These are phyloP conservation scores for Globia sparganii DNA, from an alignment of 2,888 invertebrate species.

Conservation along the genomic window DNA sequence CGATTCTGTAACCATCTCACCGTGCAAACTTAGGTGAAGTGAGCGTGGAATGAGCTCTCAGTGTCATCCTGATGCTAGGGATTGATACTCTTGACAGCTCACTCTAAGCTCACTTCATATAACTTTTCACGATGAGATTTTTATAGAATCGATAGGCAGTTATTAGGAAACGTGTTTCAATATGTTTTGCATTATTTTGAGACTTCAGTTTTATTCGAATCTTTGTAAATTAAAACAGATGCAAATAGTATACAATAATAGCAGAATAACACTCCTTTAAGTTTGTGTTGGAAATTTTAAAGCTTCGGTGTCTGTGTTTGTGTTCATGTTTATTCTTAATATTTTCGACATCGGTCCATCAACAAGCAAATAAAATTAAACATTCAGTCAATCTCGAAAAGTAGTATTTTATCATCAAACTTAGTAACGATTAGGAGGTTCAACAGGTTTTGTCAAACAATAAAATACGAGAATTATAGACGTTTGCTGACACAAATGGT, in stretches of 20 bases:
- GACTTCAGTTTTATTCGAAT: background rate
- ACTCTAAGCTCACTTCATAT: too few species aligned
- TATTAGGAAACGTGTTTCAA: background rate
- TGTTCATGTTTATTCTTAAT: conserved; percentile 31
- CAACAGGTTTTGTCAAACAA: conserved; percentile 66
- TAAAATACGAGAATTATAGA: conserved; percentile 71
- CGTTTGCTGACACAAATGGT: conserved; percentile 65
- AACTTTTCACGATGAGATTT: too few species aligned
- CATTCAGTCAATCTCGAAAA: conserved; percentile 47
- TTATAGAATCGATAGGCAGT: too few species aligned
- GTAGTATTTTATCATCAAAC: conserved; percentile 53
- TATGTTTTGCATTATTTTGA: background rate
- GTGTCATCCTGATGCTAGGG: too few species aligned
- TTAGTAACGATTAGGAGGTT: conserved; percentile 53
- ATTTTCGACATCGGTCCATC: conserved; percentile 31
- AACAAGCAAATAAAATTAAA: conserved; percentile 51
- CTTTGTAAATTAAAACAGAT: background rate
- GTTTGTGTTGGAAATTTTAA: conserved; percentile 15
- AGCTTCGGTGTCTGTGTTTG: conserved; percentile 24
- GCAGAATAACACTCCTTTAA: conserved; percentile 40
- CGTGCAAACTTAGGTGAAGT: too few species aligned
- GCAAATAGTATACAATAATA: background rate
- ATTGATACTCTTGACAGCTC: too few species aligned
- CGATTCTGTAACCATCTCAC: too few species aligned
- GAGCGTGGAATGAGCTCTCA: too few species aligned